phyloP scores from a whole-genome alignment of 1,140 invertebrate species.

The Drosophila nigromelanica region DNA sequence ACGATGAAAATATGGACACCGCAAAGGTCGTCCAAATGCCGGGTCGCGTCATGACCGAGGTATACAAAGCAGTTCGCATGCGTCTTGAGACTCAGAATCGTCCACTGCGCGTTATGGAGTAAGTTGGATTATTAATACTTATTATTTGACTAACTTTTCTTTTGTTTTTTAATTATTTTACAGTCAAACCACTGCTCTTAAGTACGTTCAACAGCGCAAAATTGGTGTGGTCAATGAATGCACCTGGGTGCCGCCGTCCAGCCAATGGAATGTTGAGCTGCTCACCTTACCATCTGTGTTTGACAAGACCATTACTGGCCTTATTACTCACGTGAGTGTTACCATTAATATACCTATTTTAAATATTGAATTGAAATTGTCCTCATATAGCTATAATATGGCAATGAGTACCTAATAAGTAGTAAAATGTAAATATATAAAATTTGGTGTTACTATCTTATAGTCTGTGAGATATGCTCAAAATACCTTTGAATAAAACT shows the following conservation, averaged over 20 bases:
- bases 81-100: slow-evolving; percentile 85
- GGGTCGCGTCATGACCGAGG: slow-evolving; percentile 87
- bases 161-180: not conserved
- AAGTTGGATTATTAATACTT: slow-evolving; percentile 3
- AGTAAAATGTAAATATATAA: no score
- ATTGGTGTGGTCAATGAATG: slow-evolving; percentile 65
- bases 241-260: slow-evolving; percentile 58
- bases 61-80: slow-evolving; percentile 92
- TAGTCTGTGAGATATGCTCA: no score
- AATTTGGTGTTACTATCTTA: no score
- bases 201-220: slow-evolving; percentile 56
- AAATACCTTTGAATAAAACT: no score
- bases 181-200: slow-evolving; percentile 42
- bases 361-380: not conserved
- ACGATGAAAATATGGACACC: slow-evolving; percentile 42
- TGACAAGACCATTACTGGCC: slow-evolving; percentile 54
- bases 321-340: slow-evolving; percentile 70
- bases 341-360: not conserved
- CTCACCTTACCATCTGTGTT: slow-evolving; percentile 71
- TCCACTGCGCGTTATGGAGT: slow-evolving; percentile 85
- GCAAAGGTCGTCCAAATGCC: slow-evolving; percentile 80
- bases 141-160: not conserved
- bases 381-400: no score
- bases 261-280: slow-evolving; percentile 59
- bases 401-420: no score